Evolutionary conservation across 2,888 invertebrate genomes (phyloP), one percentile per base, ranked within the genome.

Genomic region (Thera britannica): DNA sequence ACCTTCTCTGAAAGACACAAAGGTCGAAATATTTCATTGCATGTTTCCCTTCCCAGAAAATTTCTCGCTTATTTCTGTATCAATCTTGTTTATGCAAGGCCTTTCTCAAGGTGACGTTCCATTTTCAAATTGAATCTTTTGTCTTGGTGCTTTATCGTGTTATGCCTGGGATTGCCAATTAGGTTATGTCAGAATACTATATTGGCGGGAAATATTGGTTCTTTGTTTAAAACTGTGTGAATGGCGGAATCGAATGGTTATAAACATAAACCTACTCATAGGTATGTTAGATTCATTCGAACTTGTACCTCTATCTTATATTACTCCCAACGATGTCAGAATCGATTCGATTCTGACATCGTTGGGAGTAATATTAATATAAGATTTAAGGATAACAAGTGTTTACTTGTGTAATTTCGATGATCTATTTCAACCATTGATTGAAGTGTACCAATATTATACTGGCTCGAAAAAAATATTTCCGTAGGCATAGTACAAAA

Each of bases 51-150:
- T 70, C 68, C 52, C 70, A 70, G 66, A 68, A 70, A 64, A 46
- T 59, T 59, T 64, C 57, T 38, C 61, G 56, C 59, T 58, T 69
- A 67, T 70, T 65, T 70, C 63, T 62, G 67, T 62, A 65, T 41
- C 5, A 57, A 46, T 62, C 38, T 67, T 69, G 59, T 70, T 68
- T 65, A 67, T 52, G 70, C 72, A 68, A 74, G 73, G 73, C 63
- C 68, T 63, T 54, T n/a, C 44, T 7, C 70, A 69, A 74, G 72
- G 73, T 63, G 72, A 65, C 54, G 72, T 57, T 41, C 73, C 41
- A 64, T 71, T 61, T 70, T 73, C 12, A 49, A 65, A 64, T 38
- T 41, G 38, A 48, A 44, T 56, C 62, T 62, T 65, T 59, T 59
- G 55, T 62, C 36, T 35, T 52, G 5, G 57, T 58, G 54, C 54